A percentile compares a stretch with the other conserved stretches of the same genome.
Conservation (phyloP, 2,113 vertebrate species). For the Bubo scandiacus region DNA sequence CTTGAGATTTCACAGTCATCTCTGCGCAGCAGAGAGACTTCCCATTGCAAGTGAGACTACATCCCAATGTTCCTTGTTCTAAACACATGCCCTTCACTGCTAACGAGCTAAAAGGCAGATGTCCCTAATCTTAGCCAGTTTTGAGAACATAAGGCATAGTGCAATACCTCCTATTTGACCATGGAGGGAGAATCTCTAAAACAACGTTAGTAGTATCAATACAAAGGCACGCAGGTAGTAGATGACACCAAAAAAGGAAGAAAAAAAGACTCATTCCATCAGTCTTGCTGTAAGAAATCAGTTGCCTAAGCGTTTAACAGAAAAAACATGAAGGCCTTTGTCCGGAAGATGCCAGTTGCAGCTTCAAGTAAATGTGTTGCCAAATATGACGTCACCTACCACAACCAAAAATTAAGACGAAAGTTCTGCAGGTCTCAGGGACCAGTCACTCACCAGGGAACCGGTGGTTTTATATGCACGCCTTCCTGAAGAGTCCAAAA, state of each 20-base stretch:
- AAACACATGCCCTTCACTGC: neutral
- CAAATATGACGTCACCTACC: slow-evolving; percentile 64
- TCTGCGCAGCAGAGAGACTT: neutral
- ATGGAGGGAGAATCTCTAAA: neutral
- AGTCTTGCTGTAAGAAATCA: neutral
- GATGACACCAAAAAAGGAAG: neutral
- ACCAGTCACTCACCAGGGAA: slow-evolving; percentile 71
- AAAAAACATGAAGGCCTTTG: neutral
- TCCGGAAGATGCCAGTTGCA: slow-evolving; percentile 27
- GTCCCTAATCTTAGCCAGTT: neutral
- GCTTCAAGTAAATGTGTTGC: slow-evolving; percentile 30
- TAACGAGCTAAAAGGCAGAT: neutral
- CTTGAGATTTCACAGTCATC: neutral
- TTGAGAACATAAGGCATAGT: neutral
- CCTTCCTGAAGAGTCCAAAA: slow-evolving; percentile 80
- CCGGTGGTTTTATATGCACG: slow-evolving; percentile 68
- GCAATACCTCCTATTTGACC: neutral
- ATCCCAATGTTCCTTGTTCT: neutral
- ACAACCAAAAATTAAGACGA: slow-evolving; percentile 61
- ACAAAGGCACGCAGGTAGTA: neutral
- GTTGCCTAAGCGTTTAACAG: neutral
- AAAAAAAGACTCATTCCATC: neutral
- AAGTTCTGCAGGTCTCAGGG: slow-evolving; percentile 53
- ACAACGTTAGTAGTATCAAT: neutral
- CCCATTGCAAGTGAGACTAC: neutral